phyloP scores from a whole-genome alignment of 2,797 vertebrate genomes.

The Rhinophrynus dorsalis region DNA sequence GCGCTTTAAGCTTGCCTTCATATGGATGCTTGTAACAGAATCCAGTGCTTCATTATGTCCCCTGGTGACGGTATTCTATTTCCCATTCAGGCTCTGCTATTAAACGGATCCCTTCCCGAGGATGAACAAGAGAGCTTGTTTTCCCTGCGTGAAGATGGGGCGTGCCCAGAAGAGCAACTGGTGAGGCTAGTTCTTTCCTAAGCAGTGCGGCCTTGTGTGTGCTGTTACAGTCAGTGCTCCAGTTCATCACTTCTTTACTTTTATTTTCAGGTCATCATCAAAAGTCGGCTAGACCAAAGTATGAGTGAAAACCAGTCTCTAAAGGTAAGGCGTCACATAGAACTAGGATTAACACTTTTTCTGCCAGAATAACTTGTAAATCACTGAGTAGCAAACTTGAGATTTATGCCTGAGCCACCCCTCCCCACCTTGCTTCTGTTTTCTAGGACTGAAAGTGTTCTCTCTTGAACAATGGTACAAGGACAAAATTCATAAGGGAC shows the following conservation, averaged over 20 bases:
- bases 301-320: constrained; percentile 89
- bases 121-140: constrained; percentile 86
- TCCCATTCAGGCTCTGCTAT: constrained; percentile 80
- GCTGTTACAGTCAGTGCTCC: neutral
- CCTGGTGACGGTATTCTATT: neutral
- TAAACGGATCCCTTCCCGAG: constrained; percentile 88
- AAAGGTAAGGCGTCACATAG: constrained; percentile 75
- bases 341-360: too few species aligned
- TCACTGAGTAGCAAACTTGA: too few species aligned
- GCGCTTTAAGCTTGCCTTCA: neutral
- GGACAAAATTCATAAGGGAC: too few species aligned
- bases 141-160: constrained; percentile 75
- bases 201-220: neutral
- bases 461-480: too few species aligned
- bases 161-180: constrained; percentile 85
- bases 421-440: too few species aligned
- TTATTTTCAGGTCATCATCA: constrained; percentile 83
- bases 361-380: neutral
- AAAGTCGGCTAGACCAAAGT: constrained; percentile 92
- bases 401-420: too few species aligned
- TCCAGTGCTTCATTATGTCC: constrained; percentile 5
- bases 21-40: neutral
- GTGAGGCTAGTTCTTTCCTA: constrained; percentile 64
- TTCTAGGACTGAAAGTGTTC: too few species aligned
- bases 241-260: neutral